A percentile compares a stretch with the other conserved stretches of the same genome.
Evolutionary conservation across 2,888 invertebrate species (phyloP).

Genomic region (Drosophila cracens): DNA sequence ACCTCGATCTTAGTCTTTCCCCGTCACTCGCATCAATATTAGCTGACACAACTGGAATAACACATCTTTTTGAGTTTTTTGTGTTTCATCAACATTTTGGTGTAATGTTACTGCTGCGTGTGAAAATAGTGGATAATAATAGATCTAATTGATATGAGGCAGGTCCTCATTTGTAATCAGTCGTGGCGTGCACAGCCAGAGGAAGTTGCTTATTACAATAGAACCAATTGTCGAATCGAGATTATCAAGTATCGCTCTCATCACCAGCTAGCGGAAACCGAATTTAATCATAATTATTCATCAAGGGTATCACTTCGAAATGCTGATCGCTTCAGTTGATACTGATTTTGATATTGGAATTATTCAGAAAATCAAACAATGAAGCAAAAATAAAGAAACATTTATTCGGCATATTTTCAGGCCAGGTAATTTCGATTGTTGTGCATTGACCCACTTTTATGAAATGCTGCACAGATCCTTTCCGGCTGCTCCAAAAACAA

Average conservation of each 20-base stretch:
- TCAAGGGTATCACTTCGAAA: neutral
- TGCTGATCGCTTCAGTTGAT: neutral
- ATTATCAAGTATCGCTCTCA: conserved; percentile 13
- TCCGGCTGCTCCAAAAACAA: conserved; percentile 24
- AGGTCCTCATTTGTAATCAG: conserved; percentile 13
- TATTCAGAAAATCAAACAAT: conserved; percentile 1
- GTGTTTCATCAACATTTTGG: conserved; percentile 24
- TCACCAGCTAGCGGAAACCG: neutral
- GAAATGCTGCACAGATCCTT: conserved; percentile 31
- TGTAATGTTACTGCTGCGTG: conserved; percentile 38
- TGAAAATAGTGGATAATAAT: conserved; percentile 27
- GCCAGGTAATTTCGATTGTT: conserved; percentile 41
- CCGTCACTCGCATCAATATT: conserved; percentile 25
- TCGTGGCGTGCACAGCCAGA: conserved; percentile 24
- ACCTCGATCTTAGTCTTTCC: conserved; percentile 12
- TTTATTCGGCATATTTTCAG: conserved; percentile 10
- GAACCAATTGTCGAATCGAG: neutral
- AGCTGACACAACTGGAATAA: conserved; percentile 40
- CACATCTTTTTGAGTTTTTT: neutral
- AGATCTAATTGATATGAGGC: conserved; percentile 39
- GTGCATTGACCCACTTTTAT: conserved; percentile 61
- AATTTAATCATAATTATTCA: neutral
- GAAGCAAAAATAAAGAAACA: neutral
- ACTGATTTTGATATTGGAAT: neutral
- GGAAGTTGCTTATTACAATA: conserved; percentile 40